These are phyloP conservation scores for Maccullochella peelii DNA, from an alignment of 2,113 vertebrate species.

Conservation along the genomic window DNA sequence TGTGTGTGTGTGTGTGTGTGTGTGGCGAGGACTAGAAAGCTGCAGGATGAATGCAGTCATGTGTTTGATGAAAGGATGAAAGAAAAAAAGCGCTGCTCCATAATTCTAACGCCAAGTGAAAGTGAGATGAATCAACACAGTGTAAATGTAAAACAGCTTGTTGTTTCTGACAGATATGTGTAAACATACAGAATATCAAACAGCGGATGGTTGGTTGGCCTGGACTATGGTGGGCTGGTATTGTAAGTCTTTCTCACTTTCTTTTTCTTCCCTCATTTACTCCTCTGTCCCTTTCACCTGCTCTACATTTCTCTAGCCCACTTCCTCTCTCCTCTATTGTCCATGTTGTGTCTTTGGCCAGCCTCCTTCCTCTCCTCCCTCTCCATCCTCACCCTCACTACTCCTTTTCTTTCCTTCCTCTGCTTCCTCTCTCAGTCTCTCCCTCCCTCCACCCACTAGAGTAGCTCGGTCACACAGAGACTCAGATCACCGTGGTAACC, in stretches of 20 bases:
- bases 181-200: background rate
- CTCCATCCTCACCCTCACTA: conserved; percentile 44
- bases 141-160: conserved; percentile 16
- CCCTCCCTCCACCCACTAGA: conserved; percentile 20
- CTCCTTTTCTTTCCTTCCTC: conserved; percentile 42
- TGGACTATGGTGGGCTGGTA: background rate
- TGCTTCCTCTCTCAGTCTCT: background rate
- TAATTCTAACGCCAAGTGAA: conserved; percentile 35
- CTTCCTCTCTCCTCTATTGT: conserved; percentile 60
- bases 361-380: conserved; percentile 48
- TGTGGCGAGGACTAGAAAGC: conserved; percentile 59
- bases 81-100: conserved; percentile 47
- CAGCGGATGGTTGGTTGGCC: background rate
- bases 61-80: conserved; percentile 77
- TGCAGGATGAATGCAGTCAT: conserved; percentile 57
- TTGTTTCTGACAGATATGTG: background rate
- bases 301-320: conserved; percentile 38
- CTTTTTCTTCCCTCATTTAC: conserved; percentile 11
- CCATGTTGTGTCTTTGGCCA: conserved; percentile 47
- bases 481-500: conserved; percentile 79
- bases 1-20: conserved; percentile 39
- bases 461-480: conserved; percentile 52
- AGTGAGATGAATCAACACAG: conserved; percentile 34
- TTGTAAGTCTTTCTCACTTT: conserved; percentile 16
- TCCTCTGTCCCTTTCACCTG: conserved; percentile 33